Base-by-base conservation (phyloP, 2,113 vertebrate genomes). In the Ctenomys sociabilis region DNA sequence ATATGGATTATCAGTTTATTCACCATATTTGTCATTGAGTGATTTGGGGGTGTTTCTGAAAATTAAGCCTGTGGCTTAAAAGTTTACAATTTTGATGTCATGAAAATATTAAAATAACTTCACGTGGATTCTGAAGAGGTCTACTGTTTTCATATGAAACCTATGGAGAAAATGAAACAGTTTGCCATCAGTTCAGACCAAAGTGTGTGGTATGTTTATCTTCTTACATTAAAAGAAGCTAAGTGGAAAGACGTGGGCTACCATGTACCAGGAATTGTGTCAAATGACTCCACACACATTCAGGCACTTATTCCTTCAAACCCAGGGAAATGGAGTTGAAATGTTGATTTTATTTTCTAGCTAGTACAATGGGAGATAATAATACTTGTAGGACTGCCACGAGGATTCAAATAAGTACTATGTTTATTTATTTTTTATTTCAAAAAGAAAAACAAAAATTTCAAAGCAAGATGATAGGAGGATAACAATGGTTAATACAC, bases 51-150 rank as follows among this genome's bases (percentile, higher is more conserved):
- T 94, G 1, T 66, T 75, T 94, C 85, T 85, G 17, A 64, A 78
- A 63, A 64, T 57, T 0, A 80, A 93, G 24, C 52, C 49, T 16
- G n/a, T 35, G 52, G 52, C 52, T 85, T 54, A 80, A 90, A 92
- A 13, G 5, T 93, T 77, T 30, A 49, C 14, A 43, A 49, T 49
- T 72, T 64, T 63, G 3, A 6, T 78, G 21, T 57, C 52, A 68
- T 59, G 49, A 93, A 78, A 86, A 72, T 82, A 90, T 57, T 61
- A 78, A 91, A 83, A 86, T 43, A 59, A 35, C 52, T 93, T 49
- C 26, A 64, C 78, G 32, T 37, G 6, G 10, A 83, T 72, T 82
- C 66, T 61, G 35, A 93, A 94, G 72, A 77, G 66, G 30, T 59
- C 6, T 90, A 13, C 30, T 14, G 26, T 73, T 43, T 92, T 72